Conservation (phyloP, 2,888 invertebrate genomes). For the Xestia xanthographa region DNA sequence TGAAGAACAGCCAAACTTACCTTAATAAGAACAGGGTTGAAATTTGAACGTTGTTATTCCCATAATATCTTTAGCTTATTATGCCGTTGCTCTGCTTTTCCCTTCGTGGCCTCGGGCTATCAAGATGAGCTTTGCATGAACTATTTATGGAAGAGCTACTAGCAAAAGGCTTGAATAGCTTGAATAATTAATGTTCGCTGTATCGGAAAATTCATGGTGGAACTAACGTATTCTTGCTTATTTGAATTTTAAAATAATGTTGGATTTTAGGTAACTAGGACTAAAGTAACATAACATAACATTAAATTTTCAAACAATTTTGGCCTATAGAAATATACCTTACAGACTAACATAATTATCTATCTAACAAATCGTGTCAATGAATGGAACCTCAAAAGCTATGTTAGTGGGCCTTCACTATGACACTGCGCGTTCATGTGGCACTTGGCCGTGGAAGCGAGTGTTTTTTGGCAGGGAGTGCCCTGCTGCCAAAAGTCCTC, state of each 20-base stretch:
- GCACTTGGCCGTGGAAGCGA: neutral
- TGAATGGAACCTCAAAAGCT: neutral
- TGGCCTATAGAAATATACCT: neutral
- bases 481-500: neutral
- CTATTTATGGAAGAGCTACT: slow-evolving; percentile 46
- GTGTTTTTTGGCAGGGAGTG: too few relatives aligned
- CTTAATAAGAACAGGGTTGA: accelerated
- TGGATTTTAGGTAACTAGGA: neutral
- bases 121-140: slow-evolving; percentile 52
- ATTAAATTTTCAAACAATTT: too few relatives aligned
- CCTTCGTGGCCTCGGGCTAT: slow-evolving; percentile 31
- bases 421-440: too few relatives aligned
- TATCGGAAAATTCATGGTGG: slow-evolving; percentile 23
- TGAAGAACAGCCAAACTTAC: slow-evolving; percentile 12
- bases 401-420: neutral
- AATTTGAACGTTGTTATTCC: slow-evolving; percentile 42
- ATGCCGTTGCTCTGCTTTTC: slow-evolving; percentile 48
- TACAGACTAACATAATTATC: too few relatives aligned
- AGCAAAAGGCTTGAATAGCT: slow-evolving; percentile 36
- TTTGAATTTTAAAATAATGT: slow-evolving; percentile 55
- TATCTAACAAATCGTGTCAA: neutral
- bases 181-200: slow-evolving; percentile 45
- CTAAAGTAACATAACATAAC: too few relatives aligned
- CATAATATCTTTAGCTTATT: slow-evolving; percentile 50
- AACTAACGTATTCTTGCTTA: neutral